Base-by-base conservation (phyloP, 2,797 vertebrate species). In the Pipistrellus nathusii region DNA sequence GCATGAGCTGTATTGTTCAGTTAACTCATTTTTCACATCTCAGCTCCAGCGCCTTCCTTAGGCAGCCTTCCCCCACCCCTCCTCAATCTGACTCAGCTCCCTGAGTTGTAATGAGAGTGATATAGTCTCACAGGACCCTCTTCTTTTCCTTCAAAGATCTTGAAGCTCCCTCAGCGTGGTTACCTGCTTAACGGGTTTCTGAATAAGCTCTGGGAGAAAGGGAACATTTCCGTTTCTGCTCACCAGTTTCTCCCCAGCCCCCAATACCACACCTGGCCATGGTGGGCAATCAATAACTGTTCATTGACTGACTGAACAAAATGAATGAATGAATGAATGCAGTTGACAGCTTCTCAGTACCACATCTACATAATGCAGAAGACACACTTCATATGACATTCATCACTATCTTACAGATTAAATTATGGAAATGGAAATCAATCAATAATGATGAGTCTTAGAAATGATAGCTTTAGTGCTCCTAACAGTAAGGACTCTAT, bases 1-100 rank as follows among this genome's bases (percentile, higher is more conserved):
- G 51, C 51, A 64, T 6, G n/a, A 41, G 32, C 10, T 32, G 13
- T 83, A 23, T 83, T 69, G 1, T 76, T 88, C 53, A n/a, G 6
- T 91, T 71, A 71, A 46, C 71, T 83, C 59, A 53, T 71, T 72
- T 51, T 23, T 55, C 53, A n/a, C 76, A 82, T 71, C 53, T 93
- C 62, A 30, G 38, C 25, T 35, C 27, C 2, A 25, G n/a, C 51
- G 91, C 44, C 44, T 81, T 64, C 35, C 51, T 85, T n/a, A 41
- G 73, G 35, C 4, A 48, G 62, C 57, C 51, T 69, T 6, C 21
- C 15, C 15, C 30, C 87, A 21, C 11, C 25, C 4, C 30, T 48
- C 7, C 32, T n/a, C 32, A 51, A 2, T 75, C 41, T 41, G 12
- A 53, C 41, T 84, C n/a, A 38, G 41, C 48, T 71, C 30, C 81